Base-by-base conservation (phyloP, 2,113 vertebrate species). In the Campylomormyrus tamandua region DNA sequence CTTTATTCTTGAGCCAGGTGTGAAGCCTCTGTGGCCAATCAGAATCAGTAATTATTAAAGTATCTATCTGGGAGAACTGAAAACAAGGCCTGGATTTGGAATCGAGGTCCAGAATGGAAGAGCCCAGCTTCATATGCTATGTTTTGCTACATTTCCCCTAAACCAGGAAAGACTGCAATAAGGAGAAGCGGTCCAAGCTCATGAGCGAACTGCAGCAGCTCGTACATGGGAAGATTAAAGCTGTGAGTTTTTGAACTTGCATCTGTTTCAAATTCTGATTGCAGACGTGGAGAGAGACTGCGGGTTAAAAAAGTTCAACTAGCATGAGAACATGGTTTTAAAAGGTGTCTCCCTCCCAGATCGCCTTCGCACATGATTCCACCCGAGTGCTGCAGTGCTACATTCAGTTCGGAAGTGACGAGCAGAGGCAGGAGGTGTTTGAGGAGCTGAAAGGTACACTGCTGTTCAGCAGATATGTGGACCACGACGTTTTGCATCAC, bases 301-400 rank as follows among this genome's bases (percentile, higher is more conserved):
- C 19, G 52, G 17, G 42, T 88, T 74, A 7, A 45, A 62, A n/a
- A 66, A n/a, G 24, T 48, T 1, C 0, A 5, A 3, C n/a, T 84
- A 13, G 83, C 21, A 48, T 50, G 45, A 50, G 24, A 15, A 6
- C 3, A 5, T 21, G 46, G 45, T 35, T 77, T 50, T 10, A n/a
- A 48, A 86, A 11, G 49, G 8, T 2, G 84, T 7, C 90, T 2
- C 52, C 66, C 11, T 87, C 87, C 27, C 77, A 99, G 98, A 97
- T 99, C 93, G 97, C 98, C 0, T 99, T 97, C 93, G 97, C 98
- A 0, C 98, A 99, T 1, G 98, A 99, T 92, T 97, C 98, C 0
- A 98, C 98, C 10, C 95, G 98, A 10, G 97, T 99, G 85, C 97
- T 99, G 92, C 98, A 99, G 93, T 99, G 98, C 92, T 98, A 97